Evolutionary conservation across 1,140 invertebrate genomes (phyloP).

Genomic region (Drosophila repletoides): DNA sequence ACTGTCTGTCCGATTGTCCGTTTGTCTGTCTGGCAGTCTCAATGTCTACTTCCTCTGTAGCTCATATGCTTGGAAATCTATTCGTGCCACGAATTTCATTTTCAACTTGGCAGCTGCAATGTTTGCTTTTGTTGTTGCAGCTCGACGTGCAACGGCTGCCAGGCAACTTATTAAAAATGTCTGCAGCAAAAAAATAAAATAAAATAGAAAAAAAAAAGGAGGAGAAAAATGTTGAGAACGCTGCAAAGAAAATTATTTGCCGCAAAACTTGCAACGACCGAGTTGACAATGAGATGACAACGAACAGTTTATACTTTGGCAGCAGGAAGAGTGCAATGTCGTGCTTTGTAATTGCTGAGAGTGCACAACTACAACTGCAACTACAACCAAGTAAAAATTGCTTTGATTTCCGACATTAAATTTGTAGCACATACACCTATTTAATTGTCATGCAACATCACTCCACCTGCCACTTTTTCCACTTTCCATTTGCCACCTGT

Average conservation of each 20-base stretch:
- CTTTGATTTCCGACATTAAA: slow-evolving; percentile 72
- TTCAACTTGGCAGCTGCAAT: slow-evolving; percentile 74
- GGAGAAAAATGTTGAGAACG: slow-evolving; percentile 2
- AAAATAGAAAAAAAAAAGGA: slow-evolving; percentile 7
- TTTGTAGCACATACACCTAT: slow-evolving; percentile 44
- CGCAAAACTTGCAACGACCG: slow-evolving; percentile 50
- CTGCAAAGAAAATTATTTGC: slow-evolving; percentile 64
- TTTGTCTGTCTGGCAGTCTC: not conserved
- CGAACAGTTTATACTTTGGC: slow-evolving; percentile 42
- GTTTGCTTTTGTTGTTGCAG: slow-evolving; percentile 63
- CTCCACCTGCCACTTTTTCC: not conserved
- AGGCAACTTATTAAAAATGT: slow-evolving; percentile 79
- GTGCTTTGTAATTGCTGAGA: slow-evolving; percentile 29
- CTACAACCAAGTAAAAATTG: slow-evolving; percentile 48
- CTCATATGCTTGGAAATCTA: slow-evolving; percentile 71
- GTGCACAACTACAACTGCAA: not conserved
- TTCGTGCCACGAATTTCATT: slow-evolving; percentile 79
- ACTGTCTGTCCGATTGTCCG: not conserved
- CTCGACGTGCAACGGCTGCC: slow-evolving; percentile 73
- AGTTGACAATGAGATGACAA: slow-evolving; percentile 45
- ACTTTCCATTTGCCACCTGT: slow-evolving; percentile 5
- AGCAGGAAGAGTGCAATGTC: slow-evolving; percentile 38
- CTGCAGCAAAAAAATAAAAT: slow-evolving; percentile 58
- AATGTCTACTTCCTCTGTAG: slow-evolving; percentile 45
- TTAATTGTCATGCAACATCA: slow-evolving; percentile 52